These are phyloP conservation scores for Heterohyrax brucei DNA, from an alignment of 2,797 vertebrate genomes.

Conservation along the genomic window DNA sequence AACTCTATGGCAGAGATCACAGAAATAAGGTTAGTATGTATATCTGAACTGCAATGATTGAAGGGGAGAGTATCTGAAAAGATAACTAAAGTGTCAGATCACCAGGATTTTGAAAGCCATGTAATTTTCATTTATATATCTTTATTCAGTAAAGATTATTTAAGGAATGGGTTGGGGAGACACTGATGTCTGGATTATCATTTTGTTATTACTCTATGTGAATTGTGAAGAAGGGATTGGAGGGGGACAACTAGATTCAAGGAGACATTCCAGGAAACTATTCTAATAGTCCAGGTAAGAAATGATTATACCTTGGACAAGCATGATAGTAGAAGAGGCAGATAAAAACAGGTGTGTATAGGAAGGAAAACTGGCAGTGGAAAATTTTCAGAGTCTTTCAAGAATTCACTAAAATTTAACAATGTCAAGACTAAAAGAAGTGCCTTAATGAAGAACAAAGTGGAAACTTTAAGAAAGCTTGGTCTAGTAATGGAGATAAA, in stretches of 20 bases:
- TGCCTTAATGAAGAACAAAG: neutral
- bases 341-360: neutral
- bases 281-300: neutral
- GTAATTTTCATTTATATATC: constrained; percentile 48
- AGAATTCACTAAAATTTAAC: constrained; percentile 7
- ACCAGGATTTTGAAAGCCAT: neutral
- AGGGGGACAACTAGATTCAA: neutral
- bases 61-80: neutral
- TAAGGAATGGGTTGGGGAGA: neutral
- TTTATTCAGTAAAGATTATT: constrained; percentile 31
- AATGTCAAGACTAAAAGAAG: constrained; percentile 34
- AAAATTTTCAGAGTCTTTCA: neutral
- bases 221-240: constrained; percentile 12
- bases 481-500: constrained; percentile 27
- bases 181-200: neutral
- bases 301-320: neutral
- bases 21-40: neutral
- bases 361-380: neutral
- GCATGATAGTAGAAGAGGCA: neutral
- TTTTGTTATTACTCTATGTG: constrained; percentile 19
- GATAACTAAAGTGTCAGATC: neutral
- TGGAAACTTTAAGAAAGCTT: constrained; percentile 31
- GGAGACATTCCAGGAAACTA: constrained; percentile 17
- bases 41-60: neutral
- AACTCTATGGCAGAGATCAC: neutral